These are phyloP conservation scores for Centruroides vittatus DNA, from an alignment of 1,140 invertebrate species.

Conservation along the genomic window DNA sequence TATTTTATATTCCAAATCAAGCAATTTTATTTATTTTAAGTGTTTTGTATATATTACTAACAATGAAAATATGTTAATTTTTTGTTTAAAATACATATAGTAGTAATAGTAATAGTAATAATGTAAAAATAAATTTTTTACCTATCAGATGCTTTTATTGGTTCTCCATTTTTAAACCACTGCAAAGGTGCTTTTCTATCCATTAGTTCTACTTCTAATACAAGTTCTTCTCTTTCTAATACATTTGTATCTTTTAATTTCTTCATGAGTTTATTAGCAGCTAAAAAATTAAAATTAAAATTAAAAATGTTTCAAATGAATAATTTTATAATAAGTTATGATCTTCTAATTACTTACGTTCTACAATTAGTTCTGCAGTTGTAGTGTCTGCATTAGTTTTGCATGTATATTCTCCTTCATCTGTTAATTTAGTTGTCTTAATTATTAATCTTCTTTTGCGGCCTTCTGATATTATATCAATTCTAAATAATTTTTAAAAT, in stretches of 20 bases:
- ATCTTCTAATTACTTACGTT: slow-evolving; percentile 51
- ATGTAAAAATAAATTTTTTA: slow-evolving; percentile 12
- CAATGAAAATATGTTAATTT: too few relatives aligned
- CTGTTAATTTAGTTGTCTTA: slow-evolving; percentile 82
- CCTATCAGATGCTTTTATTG: slow-evolving; percentile 60
- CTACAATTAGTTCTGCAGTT: slow-evolving; percentile 76
- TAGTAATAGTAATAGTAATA: too few relatives aligned
- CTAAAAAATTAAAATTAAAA: slow-evolving; percentile 31
- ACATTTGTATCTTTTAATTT: slow-evolving; percentile 84
- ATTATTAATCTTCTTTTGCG: slow-evolving; percentile 63
- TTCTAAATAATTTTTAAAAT: not conserved
- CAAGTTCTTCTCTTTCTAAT: slow-evolving; percentile 75
- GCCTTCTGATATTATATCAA: slow-evolving; percentile 20
- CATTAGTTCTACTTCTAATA: slow-evolving; percentile 82
- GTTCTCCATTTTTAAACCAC: slow-evolving; percentile 84
- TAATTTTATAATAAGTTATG: not conserved
- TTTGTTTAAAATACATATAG: too few relatives aligned
- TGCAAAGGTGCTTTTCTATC: slow-evolving; percentile 84
- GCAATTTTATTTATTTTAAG: too few relatives aligned
- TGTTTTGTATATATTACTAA: too few relatives aligned
- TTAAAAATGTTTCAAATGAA: not conserved
- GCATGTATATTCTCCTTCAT: slow-evolving; percentile 79
- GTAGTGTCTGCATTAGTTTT: slow-evolving; percentile 85
- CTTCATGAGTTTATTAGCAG: slow-evolving; percentile 90
- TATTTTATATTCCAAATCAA: too few relatives aligned